Percentiles rank a stretch among this genome's conserved stretches.
phyloP scores from a whole-genome alignment of 2,113 vertebrate genomes.

The Phasianus colchicus region DNA sequence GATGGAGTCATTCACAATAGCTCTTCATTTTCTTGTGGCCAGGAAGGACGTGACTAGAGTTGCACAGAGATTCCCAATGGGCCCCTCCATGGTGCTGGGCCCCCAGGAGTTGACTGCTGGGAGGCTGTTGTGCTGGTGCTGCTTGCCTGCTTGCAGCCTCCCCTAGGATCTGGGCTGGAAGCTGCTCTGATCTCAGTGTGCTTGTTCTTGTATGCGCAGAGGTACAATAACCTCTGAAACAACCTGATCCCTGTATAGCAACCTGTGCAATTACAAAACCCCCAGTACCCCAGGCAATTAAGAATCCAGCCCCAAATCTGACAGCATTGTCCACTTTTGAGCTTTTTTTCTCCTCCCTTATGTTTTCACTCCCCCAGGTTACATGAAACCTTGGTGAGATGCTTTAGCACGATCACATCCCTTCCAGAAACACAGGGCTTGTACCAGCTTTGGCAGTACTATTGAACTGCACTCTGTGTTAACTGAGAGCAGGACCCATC shows the following conservation, averaged over 20 bases:
- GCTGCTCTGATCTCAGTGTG: neutral
- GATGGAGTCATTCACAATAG: neutral
- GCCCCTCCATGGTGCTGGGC: neutral
- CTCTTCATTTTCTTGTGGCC: neutral
- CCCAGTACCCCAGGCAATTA: neutral
- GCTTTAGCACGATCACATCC: neutral
- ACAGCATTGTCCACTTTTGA: fast-evolving
- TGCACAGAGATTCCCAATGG: neutral
- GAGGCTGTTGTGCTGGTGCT: neutral
- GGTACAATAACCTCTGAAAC: neutral
- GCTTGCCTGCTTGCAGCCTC: neutral
- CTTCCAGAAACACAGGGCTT: neutral
- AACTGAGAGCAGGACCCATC: fast-evolving
- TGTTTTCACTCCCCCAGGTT: neutral
- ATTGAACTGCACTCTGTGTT: neutral
- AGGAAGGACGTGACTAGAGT: neutral
- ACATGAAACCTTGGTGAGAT: neutral
- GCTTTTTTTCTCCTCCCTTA: neutral
- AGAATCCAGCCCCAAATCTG: neutral
- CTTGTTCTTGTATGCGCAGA: neutral
- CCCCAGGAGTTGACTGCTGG: neutral
- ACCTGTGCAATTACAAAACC: neutral
- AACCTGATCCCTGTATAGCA: neutral
- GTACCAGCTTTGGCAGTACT: neutral
- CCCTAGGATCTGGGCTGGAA: neutral